These are phyloP conservation scores for Pseudotriccus pelzelni DNA, from an alignment of 2,797 vertebrate species.

Conservation along the genomic window DNA sequence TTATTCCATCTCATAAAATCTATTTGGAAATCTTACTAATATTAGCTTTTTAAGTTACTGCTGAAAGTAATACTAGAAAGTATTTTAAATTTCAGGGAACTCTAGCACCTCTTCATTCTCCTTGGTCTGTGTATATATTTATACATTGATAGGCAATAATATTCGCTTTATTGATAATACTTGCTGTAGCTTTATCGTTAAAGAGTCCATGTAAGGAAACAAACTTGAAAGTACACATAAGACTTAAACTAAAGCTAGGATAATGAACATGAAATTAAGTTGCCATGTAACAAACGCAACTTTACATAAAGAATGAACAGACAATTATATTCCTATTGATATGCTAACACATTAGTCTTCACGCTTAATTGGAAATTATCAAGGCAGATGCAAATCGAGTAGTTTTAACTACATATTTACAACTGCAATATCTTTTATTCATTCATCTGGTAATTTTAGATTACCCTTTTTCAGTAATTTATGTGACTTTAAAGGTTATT, in stretches of 20 bases:
- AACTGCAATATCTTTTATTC: background rate
- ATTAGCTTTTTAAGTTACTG: background rate
- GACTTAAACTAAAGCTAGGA: background rate
- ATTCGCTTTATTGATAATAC: background rate
- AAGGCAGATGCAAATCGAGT: background rate
- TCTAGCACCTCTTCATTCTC: background rate
- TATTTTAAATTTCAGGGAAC: background rate
- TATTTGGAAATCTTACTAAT: background rate
- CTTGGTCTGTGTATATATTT: background rate
- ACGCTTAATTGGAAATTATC: conserved; percentile 36
- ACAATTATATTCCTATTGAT: conserved; percentile 22
- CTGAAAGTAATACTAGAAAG: background rate
- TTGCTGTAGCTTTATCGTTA: background rate
- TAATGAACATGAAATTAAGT: background rate
- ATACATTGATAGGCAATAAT: background rate
- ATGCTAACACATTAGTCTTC: conserved; percentile 24
- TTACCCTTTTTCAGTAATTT: background rate
- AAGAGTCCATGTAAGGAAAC: background rate
- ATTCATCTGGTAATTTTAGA: conserved; percentile 20
- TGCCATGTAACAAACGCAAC: background rate
- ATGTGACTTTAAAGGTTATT: background rate
- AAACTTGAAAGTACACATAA: background rate
- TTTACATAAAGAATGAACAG: conserved; percentile 25
- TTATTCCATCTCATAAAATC: background rate
- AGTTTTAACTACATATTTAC: conserved; percentile 10